A percentile compares a stretch with the other conserved stretches of the same genome.
phyloP scores from a whole-genome alignment of 2,113 vertebrate species.

The Amphilophus citrinellus region DNA sequence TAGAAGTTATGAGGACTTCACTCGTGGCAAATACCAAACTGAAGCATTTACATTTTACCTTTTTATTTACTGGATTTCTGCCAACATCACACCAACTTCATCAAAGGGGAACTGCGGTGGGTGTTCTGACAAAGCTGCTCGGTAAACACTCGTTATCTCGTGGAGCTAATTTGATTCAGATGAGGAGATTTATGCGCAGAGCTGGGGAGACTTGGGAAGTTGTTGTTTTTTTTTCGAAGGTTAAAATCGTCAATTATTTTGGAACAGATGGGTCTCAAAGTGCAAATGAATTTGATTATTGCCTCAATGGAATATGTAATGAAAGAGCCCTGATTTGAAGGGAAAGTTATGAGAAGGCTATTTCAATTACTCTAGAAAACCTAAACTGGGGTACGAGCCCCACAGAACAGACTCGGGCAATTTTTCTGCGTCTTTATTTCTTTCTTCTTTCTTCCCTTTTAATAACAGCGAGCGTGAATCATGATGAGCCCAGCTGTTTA shows the following conservation, averaged over 20 bases:
- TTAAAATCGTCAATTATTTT: conserved; percentile 61
- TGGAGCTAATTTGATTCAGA: conserved; percentile 65
- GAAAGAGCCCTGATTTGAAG: conserved; percentile 50
- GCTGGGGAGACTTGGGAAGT: neutral
- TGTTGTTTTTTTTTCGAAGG: neutral
- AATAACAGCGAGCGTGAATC: conserved; percentile 13
- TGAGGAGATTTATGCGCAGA: conserved; percentile 56
- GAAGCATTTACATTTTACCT: neutral
- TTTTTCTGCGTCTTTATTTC: neutral
- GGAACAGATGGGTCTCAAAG: conserved; percentile 68
- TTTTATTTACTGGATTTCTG: conserved; percentile 9
- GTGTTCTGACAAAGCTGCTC: conserved; percentile 33
- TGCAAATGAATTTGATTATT: conserved; percentile 69
- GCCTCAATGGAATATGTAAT: conserved; percentile 53
- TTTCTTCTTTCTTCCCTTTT: neutral
- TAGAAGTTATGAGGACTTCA: neutral
- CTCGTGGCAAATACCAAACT: neutral
- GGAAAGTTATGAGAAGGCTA: conserved; percentile 58
- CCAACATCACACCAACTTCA: conserved; percentile 3
- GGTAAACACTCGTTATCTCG: conserved; percentile 46
- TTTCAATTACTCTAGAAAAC: conserved; percentile 53
- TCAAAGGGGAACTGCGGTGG: conserved; percentile 43
- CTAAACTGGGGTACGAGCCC: conserved; percentile 26
- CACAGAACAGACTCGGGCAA: neutral
- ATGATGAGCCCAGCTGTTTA: conserved; percentile 47